A percentile compares a stretch with the other conserved stretches of the same genome.
These are phyloP conservation scores for Psilanteris sp. DNA, from an alignment of 1,140 invertebrate species.

Conservation along the genomic window DNA sequence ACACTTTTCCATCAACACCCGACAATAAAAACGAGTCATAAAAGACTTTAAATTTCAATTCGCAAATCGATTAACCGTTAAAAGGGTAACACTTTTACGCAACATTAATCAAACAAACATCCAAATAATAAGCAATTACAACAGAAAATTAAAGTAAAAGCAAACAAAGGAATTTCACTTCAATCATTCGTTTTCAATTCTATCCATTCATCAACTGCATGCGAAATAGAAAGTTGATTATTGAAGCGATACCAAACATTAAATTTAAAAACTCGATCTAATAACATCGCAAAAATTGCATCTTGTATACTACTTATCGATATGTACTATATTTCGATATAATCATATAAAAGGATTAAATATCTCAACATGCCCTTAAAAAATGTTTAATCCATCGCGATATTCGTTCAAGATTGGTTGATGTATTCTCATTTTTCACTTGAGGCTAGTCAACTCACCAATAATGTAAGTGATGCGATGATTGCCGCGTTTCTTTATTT, in stretches of 20 bases:
- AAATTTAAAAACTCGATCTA: too few relatives aligned
- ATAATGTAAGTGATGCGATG: too few relatives aligned
- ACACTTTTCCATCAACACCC: too few relatives aligned
- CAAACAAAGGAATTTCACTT: constrained; percentile 47
- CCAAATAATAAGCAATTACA: constrained; percentile 15
- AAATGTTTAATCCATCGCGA: too few relatives aligned
- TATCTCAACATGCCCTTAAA: too few relatives aligned
- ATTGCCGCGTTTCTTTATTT: too few relatives aligned
- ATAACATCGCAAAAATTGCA: not conserved
- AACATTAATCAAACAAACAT: constrained; percentile 32
- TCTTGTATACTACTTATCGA: not conserved
- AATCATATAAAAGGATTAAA: too few relatives aligned
- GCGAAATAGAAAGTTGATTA: constrained; percentile 27
- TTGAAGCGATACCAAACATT: too few relatives aligned
- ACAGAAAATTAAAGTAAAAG: constrained; percentile 43
- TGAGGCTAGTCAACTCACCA: too few relatives aligned
- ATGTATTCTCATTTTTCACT: too few relatives aligned
- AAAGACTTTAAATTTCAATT: not conserved
- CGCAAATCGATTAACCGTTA: not conserved
- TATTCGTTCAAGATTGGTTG: too few relatives aligned
- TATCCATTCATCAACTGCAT: constrained; percentile 21
- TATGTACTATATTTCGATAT: too few relatives aligned
- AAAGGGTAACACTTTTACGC: constrained; percentile 15
- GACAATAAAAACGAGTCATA: not conserved
- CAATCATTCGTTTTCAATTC: constrained; percentile 23